Percentiles rank a stretch among this genome's conserved stretches.
These are phyloP conservation scores for Apeira syringaria DNA, from an alignment of 2,888 invertebrate genomes.

Conservation along the genomic window DNA sequence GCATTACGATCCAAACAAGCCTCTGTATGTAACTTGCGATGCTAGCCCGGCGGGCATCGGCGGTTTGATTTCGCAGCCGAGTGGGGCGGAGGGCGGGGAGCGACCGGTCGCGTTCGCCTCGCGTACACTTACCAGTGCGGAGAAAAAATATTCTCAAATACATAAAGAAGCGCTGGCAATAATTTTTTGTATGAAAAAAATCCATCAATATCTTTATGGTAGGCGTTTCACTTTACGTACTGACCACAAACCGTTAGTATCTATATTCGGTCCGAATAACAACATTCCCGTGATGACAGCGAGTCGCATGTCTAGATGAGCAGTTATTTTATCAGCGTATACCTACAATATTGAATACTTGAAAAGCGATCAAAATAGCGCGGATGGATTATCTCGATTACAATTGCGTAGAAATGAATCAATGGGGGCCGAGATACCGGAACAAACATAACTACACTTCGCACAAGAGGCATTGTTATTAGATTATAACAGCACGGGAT, in stretches of 20 bases:
- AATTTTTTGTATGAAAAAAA: no score
- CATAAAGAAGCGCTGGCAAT: background rate
- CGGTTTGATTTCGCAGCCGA: background rate
- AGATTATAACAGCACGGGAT: slow-evolving; percentile 18
- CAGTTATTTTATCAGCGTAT: slow-evolving; percentile 23
- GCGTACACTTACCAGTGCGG: slow-evolving; percentile 28
- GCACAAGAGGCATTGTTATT: slow-evolving; percentile 17
- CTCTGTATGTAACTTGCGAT: slow-evolving; percentile 29
- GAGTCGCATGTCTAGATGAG: slow-evolving; percentile 22
- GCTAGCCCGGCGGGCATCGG: slow-evolving; percentile 27
- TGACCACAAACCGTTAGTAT: slow-evolving; percentile 33
- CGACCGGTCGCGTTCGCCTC: slow-evolving; percentile 33
- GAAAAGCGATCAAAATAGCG: slow-evolving; percentile 15
- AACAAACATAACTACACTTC: slow-evolving; percentile 27
- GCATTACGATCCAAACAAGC: slow-evolving; percentile 28
- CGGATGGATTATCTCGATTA: slow-evolving; percentile 24
- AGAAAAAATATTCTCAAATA: slow-evolving; percentile 31
- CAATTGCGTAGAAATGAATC: background rate
- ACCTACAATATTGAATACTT: slow-evolving; percentile 26
- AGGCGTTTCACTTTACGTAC: slow-evolving; percentile 25
- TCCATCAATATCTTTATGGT: slow-evolving; percentile 15
- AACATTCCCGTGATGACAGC: slow-evolving; percentile 28
- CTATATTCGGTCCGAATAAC: slow-evolving; percentile 27
- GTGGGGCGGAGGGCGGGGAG: slow-evolving; percentile 26
- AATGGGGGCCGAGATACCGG: slow-evolving; percentile 7